Evolutionary conservation across 2,797 vertebrate species (phyloP).

Genomic region (Poecilia picta): DNA sequence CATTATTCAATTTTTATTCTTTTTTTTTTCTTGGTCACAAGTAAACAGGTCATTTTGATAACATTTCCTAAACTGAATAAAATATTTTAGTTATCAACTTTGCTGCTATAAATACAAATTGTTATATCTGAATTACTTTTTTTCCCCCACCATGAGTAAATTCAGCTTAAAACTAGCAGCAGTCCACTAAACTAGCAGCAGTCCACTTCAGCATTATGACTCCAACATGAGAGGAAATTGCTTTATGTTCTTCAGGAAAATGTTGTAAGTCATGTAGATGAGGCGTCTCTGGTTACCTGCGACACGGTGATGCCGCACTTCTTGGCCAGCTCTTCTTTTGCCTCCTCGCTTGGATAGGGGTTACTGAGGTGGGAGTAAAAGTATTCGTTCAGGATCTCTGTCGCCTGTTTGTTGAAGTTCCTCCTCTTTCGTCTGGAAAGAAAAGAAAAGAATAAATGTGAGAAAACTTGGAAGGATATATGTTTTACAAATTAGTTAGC

Average conservation of each 20-base stretch:
- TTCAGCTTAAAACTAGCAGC: no score
- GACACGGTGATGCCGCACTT: slow-evolving; percentile 99
- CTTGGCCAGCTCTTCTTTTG: slow-evolving; percentile 99
- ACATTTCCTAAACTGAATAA: background rate
- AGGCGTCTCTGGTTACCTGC: slow-evolving; percentile 82
- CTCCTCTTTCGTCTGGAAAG: slow-evolving; percentile 91
- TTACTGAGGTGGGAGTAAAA: slow-evolving; percentile 99
- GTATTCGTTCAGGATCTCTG: slow-evolving; percentile 99
- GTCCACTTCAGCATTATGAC: background rate
- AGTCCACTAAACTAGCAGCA: background rate
- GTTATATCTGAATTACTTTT: no score
- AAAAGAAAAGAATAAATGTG: background rate
- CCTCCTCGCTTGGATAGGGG: slow-evolving; percentile 99
- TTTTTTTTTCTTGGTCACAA: background rate
- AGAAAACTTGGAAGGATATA: background rate
- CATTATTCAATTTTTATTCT: no score
- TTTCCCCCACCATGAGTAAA: no score
- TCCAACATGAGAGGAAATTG: background rate
- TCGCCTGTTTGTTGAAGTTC: slow-evolving; percentile 99
- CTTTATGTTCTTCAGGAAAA: background rate
- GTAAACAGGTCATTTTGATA: background rate
- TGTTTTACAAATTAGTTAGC: background rate
- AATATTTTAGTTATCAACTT: background rate
- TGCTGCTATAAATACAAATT: background rate
- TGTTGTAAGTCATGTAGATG: background rate